Conservation (phyloP, 2,113 vertebrate species). For the Gymnocephalus cernua region DNA sequence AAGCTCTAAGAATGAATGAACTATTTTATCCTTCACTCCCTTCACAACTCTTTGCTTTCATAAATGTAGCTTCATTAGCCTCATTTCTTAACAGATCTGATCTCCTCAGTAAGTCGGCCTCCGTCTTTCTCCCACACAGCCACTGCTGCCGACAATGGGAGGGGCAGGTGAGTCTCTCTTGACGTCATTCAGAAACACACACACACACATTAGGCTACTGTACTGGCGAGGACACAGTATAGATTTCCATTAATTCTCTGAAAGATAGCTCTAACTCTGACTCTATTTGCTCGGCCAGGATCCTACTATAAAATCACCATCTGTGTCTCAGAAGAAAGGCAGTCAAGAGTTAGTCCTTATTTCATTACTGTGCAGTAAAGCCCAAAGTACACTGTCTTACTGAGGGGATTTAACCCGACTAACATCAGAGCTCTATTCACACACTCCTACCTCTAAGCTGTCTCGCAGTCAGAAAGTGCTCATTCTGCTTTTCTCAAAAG, state of each 20-base stretch:
- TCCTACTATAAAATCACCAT: constrained; percentile 11
- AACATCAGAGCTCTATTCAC: constrained; percentile 49
- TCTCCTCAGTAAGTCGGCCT: constrained; percentile 64
- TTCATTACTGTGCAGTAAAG: constrained; percentile 41
- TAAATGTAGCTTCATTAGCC: constrained; percentile 43
- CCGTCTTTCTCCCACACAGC: constrained; percentile 70
- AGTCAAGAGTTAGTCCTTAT: constrained; percentile 22
- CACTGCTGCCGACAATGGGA: constrained; percentile 29
- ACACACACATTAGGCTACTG: constrained; percentile 25
- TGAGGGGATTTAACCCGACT: constrained; percentile 40
- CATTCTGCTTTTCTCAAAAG: constrained; percentile 48
- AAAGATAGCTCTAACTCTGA: constrained; percentile 18
- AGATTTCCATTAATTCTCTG: constrained; percentile 45
- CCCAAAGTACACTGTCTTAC: constrained; percentile 37
- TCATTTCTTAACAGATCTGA: constrained; percentile 54
- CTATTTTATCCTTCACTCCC: constrained; percentile 37
- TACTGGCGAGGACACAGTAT: constrained; percentile 34
- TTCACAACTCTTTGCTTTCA: constrained; percentile 44
- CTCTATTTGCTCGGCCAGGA: not conserved
- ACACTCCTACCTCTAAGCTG: constrained; percentile 27
- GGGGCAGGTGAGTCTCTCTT: constrained; percentile 53
- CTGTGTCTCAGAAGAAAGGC: not conserved
- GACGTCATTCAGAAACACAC: constrained; percentile 65
- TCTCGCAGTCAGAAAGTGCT: constrained; percentile 41
- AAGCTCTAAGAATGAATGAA: constrained; percentile 13